These are phyloP conservation scores for Sepioteuthis lessoniana DNA, from an alignment of 2,888 invertebrate genomes.

Conservation along the genomic window DNA sequence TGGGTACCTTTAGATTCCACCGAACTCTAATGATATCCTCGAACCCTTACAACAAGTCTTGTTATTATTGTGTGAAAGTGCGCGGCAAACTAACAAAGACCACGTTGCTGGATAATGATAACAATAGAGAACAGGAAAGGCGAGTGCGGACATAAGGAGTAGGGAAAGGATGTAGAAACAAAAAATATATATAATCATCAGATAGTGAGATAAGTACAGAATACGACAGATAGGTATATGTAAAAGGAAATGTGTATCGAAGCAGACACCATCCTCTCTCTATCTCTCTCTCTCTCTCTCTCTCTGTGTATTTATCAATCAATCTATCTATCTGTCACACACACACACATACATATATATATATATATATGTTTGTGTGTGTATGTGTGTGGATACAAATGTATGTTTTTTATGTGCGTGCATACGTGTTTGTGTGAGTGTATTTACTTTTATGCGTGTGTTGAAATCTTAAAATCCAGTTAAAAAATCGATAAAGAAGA, in stretches of 20 bases:
- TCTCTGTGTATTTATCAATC: too few relatives aligned
- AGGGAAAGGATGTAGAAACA: not conserved
- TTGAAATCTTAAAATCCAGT: too few relatives aligned
- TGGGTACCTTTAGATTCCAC: not conserved
- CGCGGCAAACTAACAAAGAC: constrained; percentile 33
- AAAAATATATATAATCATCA: not conserved
- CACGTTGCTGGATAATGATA: not conserved
- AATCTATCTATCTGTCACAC: too few relatives aligned
- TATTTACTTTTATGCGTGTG: not conserved
- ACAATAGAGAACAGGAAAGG: not conserved
- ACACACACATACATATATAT: not conserved
- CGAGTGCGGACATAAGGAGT: not conserved
- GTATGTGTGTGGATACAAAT: not conserved
- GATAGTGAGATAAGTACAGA: too few relatives aligned
- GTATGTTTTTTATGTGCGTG: not conserved
- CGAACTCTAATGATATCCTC: constrained; percentile 9
- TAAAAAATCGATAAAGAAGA: too few relatives aligned
- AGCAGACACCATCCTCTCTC: too few relatives aligned
- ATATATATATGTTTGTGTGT: not conserved
- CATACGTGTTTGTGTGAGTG: not conserved
- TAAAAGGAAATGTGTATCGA: not conserved
- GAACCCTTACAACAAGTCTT: constrained; percentile 11
- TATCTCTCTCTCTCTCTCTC: too few relatives aligned
- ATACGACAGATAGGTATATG: not conserved
- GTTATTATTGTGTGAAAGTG: constrained; percentile 23